Base-by-base conservation (phyloP, 2,888 invertebrate species). In the Euspilapteryx auroguttella region DNA sequence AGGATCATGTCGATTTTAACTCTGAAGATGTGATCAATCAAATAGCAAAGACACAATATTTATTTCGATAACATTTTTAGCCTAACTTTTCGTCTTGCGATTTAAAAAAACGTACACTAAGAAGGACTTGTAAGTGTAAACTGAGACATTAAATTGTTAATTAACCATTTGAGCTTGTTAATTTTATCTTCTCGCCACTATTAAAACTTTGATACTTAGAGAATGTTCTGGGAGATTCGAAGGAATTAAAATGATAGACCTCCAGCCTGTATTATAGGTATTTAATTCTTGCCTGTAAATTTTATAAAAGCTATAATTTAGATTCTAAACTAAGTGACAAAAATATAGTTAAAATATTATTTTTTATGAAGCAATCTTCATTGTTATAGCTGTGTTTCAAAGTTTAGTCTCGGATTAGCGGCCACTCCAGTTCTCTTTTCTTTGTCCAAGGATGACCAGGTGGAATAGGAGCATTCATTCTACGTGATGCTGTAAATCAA, bases 371-470 rank as follows among this genome's bases (percentile, higher is more conserved):
- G n/a, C n/a, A n/a, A n/a, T n/a, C n/a, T n/a, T n/a, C n/a, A n/a
- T n/a, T n/a, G n/a, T n/a, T n/a, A n/a, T n/a, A n/a, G n/a, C n/a
- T n/a, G n/a, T n/a, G n/a, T n/a, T n/a, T n/a, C n/a, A n/a, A n/a
- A n/a, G n/a, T n/a, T n/a, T n/a, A n/a, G n/a, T n/a, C n/a, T n/a
- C n/a, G n/a, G n/a, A n/a, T n/a, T n/a, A n/a, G n/a, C n/a, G n/a
- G n/a, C n/a, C n/a, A n/a, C n/a, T n/a, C n/a, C 4, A 42, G 14
- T 14, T 49, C 47, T 39, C 57, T 45, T 33, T 55, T 56, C 35
- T 53, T 62, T 2, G 52, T 44, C 63, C 68, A 66, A 7, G 49
- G 40, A 8, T 50, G 47, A n/a, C 63, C 62, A 1, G 62, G 56
- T 1, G 40, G 37, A 6, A 56, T 38, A 2, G 50, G 51, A 3